Conservation (phyloP, 2,888 invertebrate genomes). For the Drosophila pseudotalamancana region DNA sequence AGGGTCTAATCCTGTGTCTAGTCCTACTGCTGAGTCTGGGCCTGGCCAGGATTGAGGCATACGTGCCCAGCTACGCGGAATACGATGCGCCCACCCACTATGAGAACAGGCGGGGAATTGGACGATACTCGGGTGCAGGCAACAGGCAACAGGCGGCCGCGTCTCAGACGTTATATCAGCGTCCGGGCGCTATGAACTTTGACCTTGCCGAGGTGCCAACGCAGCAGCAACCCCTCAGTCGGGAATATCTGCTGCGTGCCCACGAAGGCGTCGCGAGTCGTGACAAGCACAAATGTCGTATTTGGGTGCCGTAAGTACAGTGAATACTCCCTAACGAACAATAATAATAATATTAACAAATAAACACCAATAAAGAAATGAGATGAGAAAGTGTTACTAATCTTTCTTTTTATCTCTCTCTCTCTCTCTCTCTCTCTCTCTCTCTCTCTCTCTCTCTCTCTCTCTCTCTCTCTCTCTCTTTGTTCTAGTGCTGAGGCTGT, state of each 20-base stretch:
- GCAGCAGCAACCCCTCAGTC: conserved; percentile 27
- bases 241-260: conserved; percentile 41
- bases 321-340: neutral
- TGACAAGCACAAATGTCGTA: conserved; percentile 67
- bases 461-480: neutral
- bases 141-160: conserved; percentile 31
- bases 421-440: neutral
- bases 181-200: conserved; percentile 23
- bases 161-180: conserved; percentile 25
- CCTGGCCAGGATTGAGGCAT: conserved; percentile 8
- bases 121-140: conserved; percentile 9
- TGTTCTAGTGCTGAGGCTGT: conserved; percentile 68
- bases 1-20: conserved; percentile 16
- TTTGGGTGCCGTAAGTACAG: conserved; percentile 82
- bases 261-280: conserved; percentile 42
- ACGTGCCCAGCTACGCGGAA: conserved; percentile 47
- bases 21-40: conserved; percentile 20
- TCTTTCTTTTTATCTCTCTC: neutral
- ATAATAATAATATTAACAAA: neutral
- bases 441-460: neutral
- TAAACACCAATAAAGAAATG: neutral
- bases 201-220: conserved; percentile 12
- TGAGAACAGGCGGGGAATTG: conserved; percentile 24
- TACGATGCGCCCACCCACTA: conserved; percentile 40
- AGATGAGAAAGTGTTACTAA: too few species aligned